These are phyloP conservation scores for Thelaira solivaga DNA, from an alignment of 2,888 invertebrate species.

Conservation along the genomic window DNA sequence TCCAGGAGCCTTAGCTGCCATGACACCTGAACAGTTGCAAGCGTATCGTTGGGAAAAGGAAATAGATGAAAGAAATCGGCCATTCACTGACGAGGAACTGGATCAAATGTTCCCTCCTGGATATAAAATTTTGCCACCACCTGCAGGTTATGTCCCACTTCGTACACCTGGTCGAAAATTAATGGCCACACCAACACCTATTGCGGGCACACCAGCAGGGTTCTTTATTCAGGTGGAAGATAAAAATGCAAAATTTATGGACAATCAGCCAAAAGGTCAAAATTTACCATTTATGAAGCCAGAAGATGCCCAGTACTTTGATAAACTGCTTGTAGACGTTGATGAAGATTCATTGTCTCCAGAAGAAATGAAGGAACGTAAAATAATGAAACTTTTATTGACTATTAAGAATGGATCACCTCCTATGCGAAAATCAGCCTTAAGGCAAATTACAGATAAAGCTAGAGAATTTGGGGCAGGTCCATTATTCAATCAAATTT, in stretches of 20 bases:
- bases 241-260: constrained; percentile 89
- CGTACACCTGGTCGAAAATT: constrained; percentile 98
- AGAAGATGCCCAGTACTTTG: constrained; percentile 99
- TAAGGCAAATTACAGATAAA: constrained; percentile 98
- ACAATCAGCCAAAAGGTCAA: constrained; percentile 96
- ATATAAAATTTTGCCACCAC: constrained; percentile 97
- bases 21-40: constrained; percentile 99
- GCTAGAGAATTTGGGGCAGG: constrained; percentile 99
- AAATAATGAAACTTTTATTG: constrained; percentile 98
- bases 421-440: constrained; percentile 98
- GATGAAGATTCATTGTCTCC: constrained; percentile 97
- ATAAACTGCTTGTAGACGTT: constrained; percentile 97
- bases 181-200: constrained; percentile 98
- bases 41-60: constrained; percentile 99
- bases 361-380: constrained; percentile 98
- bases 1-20: constrained; percentile 95
- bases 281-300: constrained; percentile 99
- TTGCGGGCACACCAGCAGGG: constrained; percentile 93
- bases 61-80: constrained; percentile 98
- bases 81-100: constrained; percentile 96
- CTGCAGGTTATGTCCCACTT: constrained; percentile 96
- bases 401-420: constrained; percentile 99
- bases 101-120: constrained; percentile 99
- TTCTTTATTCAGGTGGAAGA: constrained; percentile 97
- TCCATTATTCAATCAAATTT: constrained; percentile 98